Conservation (phyloP, 2,113 vertebrate genomes). For the Nesoenas mayeri region DNA sequence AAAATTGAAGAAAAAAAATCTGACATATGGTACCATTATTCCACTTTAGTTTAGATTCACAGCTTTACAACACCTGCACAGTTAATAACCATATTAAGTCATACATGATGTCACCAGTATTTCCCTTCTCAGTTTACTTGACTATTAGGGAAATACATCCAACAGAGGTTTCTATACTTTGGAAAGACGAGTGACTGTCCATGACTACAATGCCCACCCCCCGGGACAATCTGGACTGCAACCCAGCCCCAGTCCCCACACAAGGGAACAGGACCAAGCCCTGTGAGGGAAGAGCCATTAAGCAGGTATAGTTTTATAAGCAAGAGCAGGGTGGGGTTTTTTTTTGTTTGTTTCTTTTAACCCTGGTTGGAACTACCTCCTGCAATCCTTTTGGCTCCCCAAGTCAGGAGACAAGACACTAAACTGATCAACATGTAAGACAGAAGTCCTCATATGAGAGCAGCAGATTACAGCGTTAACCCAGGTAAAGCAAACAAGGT, state of each 20-base stretch:
- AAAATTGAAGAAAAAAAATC: background rate
- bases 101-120: slow-evolving; percentile 33
- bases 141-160: background rate
- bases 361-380: background rate
- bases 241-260: background rate
- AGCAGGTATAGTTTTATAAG: background rate
- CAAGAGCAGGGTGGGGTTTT: accelerated
- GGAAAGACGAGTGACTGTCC: background rate
- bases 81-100: slow-evolving; percentile 36
- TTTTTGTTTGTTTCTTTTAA: background rate
- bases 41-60: slow-evolving; percentile 39
- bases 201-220: background rate
- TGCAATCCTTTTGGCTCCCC: background rate
- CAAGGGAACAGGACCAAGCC: background rate
- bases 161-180: background rate
- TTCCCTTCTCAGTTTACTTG: slow-evolving; percentile 21
- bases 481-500: slow-evolving; percentile 55
- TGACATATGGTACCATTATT: slow-evolving; percentile 44
- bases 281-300: background rate
- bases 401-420: slow-evolving; percentile 20
- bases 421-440: slow-evolving; percentile 46
- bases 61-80: slow-evolving; percentile 40
- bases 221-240: background rate
- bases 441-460: slow-evolving; percentile 19
- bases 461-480: slow-evolving; percentile 45